Percentiles rank a stretch among this genome's conserved stretches.
Conservation (phyloP, 2,888 invertebrate genomes). For the Megalurothrips usitatus region DNA sequence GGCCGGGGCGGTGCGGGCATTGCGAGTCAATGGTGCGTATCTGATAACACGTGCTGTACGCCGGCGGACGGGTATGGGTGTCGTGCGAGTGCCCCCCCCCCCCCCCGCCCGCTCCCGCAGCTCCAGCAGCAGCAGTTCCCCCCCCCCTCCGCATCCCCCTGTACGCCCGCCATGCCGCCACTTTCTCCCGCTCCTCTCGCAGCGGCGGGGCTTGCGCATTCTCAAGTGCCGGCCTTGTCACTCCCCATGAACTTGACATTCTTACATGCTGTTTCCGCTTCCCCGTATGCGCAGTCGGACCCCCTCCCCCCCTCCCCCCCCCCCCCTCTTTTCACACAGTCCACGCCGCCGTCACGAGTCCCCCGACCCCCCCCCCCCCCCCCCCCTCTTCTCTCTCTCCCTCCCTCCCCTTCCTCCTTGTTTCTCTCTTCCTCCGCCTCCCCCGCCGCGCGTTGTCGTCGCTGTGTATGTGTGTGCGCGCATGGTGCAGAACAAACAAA, state of each 20-base stretch:
- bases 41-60: not conserved
- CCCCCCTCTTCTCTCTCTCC: not conserved
- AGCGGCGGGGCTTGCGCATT: no score
- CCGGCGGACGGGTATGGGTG: not conserved
- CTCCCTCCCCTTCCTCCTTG: not conserved
- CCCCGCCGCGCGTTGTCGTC: no score
- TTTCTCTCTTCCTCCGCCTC: not conserved
- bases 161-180: not conserved
- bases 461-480: not conserved
- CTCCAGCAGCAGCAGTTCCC: not conserved
- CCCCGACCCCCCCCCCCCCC: not conserved
- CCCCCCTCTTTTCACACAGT: not conserved
- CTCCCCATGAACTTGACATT: no score
- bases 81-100: not conserved
- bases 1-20: no score
- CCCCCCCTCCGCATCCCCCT: not conserved
- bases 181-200: not conserved
- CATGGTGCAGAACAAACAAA: conserved; percentile 6
- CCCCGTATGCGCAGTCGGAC: not conserved
- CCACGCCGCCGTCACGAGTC: not conserved
- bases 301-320: not conserved
- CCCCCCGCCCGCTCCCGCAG: not conserved
- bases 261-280: not conserved
- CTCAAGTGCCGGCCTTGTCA: no score
- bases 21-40: not conserved